These are phyloP conservation scores for Mimas tiliae DNA, from an alignment of 2,888 invertebrate species.

Conservation along the genomic window DNA sequence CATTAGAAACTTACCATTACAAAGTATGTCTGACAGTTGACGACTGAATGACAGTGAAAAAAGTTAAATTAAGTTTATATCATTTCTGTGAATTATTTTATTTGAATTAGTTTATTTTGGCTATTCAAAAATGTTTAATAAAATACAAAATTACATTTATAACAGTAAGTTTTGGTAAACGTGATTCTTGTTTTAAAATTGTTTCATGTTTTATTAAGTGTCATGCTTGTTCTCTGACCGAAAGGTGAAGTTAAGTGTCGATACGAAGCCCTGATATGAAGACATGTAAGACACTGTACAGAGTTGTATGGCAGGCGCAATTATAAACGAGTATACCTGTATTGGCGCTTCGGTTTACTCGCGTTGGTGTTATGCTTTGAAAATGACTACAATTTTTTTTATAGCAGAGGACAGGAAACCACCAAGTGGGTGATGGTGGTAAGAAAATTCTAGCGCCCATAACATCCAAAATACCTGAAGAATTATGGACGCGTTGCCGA, in stretches of 20 bases:
- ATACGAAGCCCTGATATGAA: slow-evolving; percentile 20
- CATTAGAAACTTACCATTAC: not conserved
- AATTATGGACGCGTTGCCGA: too few species aligned
- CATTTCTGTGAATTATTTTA: slow-evolving; percentile 3
- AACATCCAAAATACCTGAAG: too few species aligned
- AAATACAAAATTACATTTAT: slow-evolving; percentile 8
- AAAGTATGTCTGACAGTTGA: slow-evolving; percentile 1
- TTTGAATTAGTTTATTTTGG: not conserved
- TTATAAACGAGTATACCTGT: slow-evolving; percentile 11
- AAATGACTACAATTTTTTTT: not conserved
- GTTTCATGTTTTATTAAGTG: slow-evolving; percentile 22
- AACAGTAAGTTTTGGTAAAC: not conserved
- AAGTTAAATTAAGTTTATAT: not conserved
- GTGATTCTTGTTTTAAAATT: slow-evolving; percentile 13
- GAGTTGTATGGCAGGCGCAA: slow-evolving; percentile 9
- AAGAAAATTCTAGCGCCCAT: too few species aligned
- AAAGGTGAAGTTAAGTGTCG: slow-evolving; percentile 21
- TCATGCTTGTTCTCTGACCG: slow-evolving; percentile 11
- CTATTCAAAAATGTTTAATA: not conserved
- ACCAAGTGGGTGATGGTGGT: too few species aligned
- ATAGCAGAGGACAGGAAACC: too few species aligned
- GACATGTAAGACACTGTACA: slow-evolving; percentile 16
- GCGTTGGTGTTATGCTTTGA: not conserved
- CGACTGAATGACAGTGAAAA: slow-evolving; percentile 10
- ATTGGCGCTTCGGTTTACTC: not conserved